Percentiles rank a stretch among this genome's conserved stretches.
These are phyloP conservation scores for Sebastes fasciatus DNA, from an alignment of 2,113 vertebrate species.

Conservation along the genomic window DNA sequence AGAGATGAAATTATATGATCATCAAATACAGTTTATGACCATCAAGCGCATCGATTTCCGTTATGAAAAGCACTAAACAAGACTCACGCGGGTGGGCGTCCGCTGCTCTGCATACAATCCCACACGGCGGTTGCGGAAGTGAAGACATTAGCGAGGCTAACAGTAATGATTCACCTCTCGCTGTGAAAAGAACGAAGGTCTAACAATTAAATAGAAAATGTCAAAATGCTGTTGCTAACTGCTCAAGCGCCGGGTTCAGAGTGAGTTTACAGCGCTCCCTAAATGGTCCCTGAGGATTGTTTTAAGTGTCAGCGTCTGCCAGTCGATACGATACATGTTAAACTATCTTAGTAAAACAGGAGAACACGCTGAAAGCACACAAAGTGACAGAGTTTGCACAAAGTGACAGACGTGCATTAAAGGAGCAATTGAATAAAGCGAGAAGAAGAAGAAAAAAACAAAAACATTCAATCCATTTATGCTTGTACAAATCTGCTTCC, in stretches of 20 bases:
- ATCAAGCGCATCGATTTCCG: slow-evolving; percentile 59
- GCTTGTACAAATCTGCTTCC: slow-evolving; percentile 60
- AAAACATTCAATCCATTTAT: slow-evolving; percentile 65
- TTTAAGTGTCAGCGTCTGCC: slow-evolving; percentile 19
- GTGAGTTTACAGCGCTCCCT: slow-evolving; percentile 10
- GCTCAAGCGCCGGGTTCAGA: slow-evolving; percentile 12
- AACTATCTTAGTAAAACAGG: slow-evolving; percentile 28
- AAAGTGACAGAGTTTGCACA: slow-evolving; percentile 42
- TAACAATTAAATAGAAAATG: slow-evolving; percentile 34
- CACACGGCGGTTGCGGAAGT: slow-evolving; percentile 12
- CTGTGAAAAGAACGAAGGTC: slow-evolving; percentile 42
- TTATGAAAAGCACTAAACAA: slow-evolving; percentile 56
- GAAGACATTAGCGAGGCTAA: slow-evolving; percentile 23
- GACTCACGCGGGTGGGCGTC: slow-evolving; percentile 17
- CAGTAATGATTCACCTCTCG: slow-evolving; percentile 43
- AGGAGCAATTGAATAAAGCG: slow-evolving; percentile 47
- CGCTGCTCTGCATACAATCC: slow-evolving; percentile 23
- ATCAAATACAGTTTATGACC: slow-evolving; percentile 58
- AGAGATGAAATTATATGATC: slow-evolving; percentile 61
- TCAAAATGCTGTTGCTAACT: slow-evolving; percentile 24
- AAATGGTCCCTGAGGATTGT: slow-evolving; percentile 28
- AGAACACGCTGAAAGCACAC: slow-evolving; percentile 55
- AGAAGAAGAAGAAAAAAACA: not conserved
- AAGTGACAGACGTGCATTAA: slow-evolving; percentile 55
- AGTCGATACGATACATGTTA: slow-evolving; percentile 38